Base-by-base conservation (phyloP, 2,888 invertebrate species). In the Phasia obesa region DNA sequence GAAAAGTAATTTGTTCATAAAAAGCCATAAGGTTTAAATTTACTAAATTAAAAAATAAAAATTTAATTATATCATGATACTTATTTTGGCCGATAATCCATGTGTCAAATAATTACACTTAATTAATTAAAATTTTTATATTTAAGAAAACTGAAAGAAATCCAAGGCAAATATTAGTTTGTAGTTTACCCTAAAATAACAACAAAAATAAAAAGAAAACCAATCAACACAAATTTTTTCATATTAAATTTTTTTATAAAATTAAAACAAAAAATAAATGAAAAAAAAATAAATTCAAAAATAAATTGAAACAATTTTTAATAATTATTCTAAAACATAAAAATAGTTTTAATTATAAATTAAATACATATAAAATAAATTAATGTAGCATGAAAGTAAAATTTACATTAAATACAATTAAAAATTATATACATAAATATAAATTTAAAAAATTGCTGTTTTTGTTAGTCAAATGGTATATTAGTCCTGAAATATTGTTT, bases 101-200 rank as follows among this genome's bases (percentile, higher is more conserved):
- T 49, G 75, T 75, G 75, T 75, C 75, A 75, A 75, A 75, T 49
- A 67, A 59, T 25, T 67, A 59, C 44, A 53, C 23, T 31, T 65
- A 11, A n/a, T n/a, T n/a, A 49, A 55, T 25, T 25, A 23, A 25
- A 25, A 19, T 44, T 23, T 62, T 51, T 59, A 59, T 38, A 57
- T 49, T 35, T 31, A 44, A 35, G 17, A 6, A 27, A 69, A 44
- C 2, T 38, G 15, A 55, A 65, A 51, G 38, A 67, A 62, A 53
- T 44, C 47, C 53, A 70, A 74, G 57, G 71, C 71, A 77, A 77
- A 82, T 78, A 78, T 69, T 79, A 83, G 78, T 78, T 82, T 69
- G 74, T 82, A 82, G 82, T 78, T 78, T 74, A 77, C 31, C 31
- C 31, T n/a, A 60, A 69, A 53, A 77, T 47, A n/a, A 21, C 23